Percentiles rank a stretch among this genome's conserved stretches.
Conservation (phyloP, 1,140 invertebrate genomes). For the Whitmania pigra region DNA sequence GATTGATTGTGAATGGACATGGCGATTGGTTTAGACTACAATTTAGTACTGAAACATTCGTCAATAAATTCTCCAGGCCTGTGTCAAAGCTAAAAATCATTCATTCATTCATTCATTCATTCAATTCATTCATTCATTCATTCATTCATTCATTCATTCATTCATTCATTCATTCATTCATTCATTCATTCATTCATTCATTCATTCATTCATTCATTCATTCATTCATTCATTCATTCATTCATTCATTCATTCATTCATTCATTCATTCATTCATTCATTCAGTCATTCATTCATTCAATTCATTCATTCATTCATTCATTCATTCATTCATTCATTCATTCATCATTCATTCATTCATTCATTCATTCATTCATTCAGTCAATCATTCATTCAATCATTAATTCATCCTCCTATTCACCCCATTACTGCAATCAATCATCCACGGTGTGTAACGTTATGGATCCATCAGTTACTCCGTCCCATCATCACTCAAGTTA, state of each 20-base stretch:
- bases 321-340: neutral
- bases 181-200: neutral
- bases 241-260: neutral
- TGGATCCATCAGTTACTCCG: too few relatives aligned
- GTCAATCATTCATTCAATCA: neutral
- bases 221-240: neutral
- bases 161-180: neutral
- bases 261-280: conserved; percentile 5
- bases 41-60: neutral
- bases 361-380: neutral
- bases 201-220: neutral
- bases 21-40: too few relatives aligned
- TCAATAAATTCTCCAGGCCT: too few relatives aligned
- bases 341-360: neutral
- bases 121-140: conserved; percentile 4
- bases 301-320: neutral
- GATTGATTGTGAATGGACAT: too few relatives aligned
- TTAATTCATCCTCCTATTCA: neutral
- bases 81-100: neutral
- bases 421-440: neutral
- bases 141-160: neutral
- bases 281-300: neutral
- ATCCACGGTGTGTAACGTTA: too few relatives aligned
- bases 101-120: conserved; percentile 14
- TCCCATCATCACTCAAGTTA: neutral